Evolutionary conservation across 37 sponge, comb jelly and placozoan genomes (phyloP), one percentile per base, ranked within the genome.

Genomic region (Lycopodina hypogea): DNA sequence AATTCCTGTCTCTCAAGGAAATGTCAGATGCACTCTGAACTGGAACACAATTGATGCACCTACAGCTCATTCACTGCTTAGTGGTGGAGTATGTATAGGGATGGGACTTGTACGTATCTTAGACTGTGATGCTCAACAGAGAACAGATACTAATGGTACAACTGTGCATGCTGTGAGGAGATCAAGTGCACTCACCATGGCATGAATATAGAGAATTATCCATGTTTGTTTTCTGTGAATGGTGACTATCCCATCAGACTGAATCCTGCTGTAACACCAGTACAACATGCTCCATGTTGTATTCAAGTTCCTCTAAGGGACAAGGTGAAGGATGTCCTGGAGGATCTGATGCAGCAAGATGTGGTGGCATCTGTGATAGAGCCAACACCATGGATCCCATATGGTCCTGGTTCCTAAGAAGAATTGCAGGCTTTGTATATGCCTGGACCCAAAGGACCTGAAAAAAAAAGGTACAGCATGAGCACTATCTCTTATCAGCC

Each of bases 401-500:
- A 78, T 83, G 48, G 48, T 45, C 9, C 8, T 45, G 48, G 48
- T 45, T 4, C 48, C 48, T 74, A 70, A 74, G 35, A 60, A 69
- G 9, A 61, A 74, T 8, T 48, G 71, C 38, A 87, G 70, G 52
- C 62, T 65, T 15, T 9, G 65, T 33, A 45, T 45, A 3, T 90
- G 86, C 42, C 32, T 86, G 0, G 90, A 85, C 29, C 89, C 88
- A 1, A 51, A 56, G 60, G 81, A 80, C 26, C 36, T 69, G 45
- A 91, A 91, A 45, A 28, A 78, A 32, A 80, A 80, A 8, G n/a
- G 83, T 91, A 1, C 62, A 68, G 7, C 64, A 79, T 3, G 80
- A 86, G 51, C 88, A 91, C 62, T 87, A 82, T 45, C 91, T 74
- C 23, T 42, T 81, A 60, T 28, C 61, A 8, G 24, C 61, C 61